Percentiles rank a stretch among this genome's conserved stretches.
Evolutionary conservation across 2,888 invertebrate species (phyloP).

Genomic region (Machimus atricapillus): DNA sequence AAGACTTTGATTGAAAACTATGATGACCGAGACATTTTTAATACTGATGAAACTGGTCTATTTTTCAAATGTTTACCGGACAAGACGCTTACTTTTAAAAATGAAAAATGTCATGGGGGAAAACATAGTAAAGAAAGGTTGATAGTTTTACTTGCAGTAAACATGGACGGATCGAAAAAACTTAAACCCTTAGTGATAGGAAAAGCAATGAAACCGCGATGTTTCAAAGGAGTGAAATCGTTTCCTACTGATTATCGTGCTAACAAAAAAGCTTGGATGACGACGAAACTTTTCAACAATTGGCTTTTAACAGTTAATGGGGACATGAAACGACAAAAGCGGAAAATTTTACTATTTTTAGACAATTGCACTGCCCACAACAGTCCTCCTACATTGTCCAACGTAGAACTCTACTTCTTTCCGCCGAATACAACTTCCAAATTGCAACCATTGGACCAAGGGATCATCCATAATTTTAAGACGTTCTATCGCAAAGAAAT

Average conservation of each 20-base stretch:
- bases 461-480: background rate
- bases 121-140: background rate
- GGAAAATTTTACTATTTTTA: conserved; percentile 22
- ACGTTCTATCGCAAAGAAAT: background rate
- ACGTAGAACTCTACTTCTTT: conserved; percentile 2
- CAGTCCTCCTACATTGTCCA: conserved; percentile 6
- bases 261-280: conserved; percentile 28
- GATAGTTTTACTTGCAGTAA: background rate
- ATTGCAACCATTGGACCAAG: conserved; percentile 29
- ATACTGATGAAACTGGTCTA: conserved; percentile 38
- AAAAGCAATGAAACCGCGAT: conserved; percentile 32
- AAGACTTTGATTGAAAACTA: conserved; percentile 14
- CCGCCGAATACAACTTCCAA: conserved; percentile 38
- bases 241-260: conserved; percentile 18
- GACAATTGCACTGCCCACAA: conserved; percentile 39
- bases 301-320: conserved; percentile 16
- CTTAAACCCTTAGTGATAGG: background rate
- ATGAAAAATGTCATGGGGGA: background rate
- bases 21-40: conserved; percentile 29
- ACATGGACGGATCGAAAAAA: background rate
- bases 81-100: conserved; percentile 3
- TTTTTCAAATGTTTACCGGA: conserved; percentile 35
- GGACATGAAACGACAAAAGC: background rate
- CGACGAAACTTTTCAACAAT: conserved; percentile 12
- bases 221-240: conserved; percentile 25